phyloP scores from a whole-genome alignment of 2,113 vertebrate species.

The Psittacara wagleri region DNA sequence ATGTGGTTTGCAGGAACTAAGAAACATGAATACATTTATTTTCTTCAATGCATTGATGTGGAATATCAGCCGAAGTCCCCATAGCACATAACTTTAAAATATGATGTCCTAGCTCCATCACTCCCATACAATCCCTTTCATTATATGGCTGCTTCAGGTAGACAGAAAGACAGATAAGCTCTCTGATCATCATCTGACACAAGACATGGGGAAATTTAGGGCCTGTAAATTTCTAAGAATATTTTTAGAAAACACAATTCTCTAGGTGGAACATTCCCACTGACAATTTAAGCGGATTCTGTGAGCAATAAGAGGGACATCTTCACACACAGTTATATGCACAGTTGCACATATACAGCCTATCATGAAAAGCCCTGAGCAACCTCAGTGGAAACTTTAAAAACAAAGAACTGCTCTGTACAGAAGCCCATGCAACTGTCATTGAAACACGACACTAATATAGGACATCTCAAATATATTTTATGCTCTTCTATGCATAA shows the following conservation, averaged over 20 bases:
- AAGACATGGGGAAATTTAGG: background rate
- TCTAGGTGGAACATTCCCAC: background rate
- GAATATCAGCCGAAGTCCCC: background rate
- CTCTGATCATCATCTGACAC: background rate
- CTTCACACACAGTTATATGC: background rate
- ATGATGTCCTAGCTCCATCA: background rate
- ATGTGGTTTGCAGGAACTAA: background rate
- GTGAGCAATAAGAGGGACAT: background rate
- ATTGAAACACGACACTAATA: background rate
- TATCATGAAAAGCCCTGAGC: background rate
- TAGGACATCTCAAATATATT: background rate
- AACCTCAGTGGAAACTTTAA: background rate
- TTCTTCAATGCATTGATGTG: background rate
- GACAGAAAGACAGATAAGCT: background rate
- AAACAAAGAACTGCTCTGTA: background rate
- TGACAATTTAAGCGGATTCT: background rate
- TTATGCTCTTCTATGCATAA: background rate
- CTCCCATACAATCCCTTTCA: background rate
- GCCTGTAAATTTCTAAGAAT: background rate
- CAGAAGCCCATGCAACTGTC: background rate
- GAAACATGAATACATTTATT: background rate
- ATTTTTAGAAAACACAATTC: background rate
- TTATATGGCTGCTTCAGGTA: background rate
- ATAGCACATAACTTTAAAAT: background rate
- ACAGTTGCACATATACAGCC: background rate